These are phyloP conservation scores for Cryptocephalus moraei DNA, from an alignment of 2,888 invertebrate species.

Conservation along the genomic window DNA sequence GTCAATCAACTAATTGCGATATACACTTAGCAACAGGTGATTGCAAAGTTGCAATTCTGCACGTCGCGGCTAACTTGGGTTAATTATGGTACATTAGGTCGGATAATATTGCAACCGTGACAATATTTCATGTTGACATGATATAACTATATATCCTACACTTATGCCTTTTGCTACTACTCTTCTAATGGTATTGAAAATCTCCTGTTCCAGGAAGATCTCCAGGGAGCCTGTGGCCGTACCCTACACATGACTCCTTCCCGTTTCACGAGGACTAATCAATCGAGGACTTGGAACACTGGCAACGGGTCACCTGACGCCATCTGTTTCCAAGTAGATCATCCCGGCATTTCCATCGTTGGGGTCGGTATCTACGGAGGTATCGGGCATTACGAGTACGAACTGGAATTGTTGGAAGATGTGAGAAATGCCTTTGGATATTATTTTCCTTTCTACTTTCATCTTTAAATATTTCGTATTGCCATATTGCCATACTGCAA, in stretches of 20 bases:
- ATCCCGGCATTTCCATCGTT: constrained; percentile 76
- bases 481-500: too few species aligned
- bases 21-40: too few species aligned
- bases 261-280: constrained; percentile 82
- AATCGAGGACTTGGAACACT: constrained; percentile 90
- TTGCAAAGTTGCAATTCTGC: too few species aligned
- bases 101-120: too few species aligned
- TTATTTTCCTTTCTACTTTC: background rate
- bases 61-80: too few species aligned
- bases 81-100: too few species aligned
- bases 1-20: too few species aligned
- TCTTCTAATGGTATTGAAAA: too few species aligned
- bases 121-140: too few species aligned
- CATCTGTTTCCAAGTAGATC: constrained; percentile 87
- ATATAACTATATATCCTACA: too few species aligned
- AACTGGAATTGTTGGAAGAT: constrained; percentile 78
- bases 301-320: constrained; percentile 96
- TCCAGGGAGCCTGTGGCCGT: constrained; percentile 62
- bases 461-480: background rate
- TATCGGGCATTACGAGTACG: constrained; percentile 80
- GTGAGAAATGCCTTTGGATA: constrained; percentile 35
- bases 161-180: too few species aligned
- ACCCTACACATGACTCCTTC: constrained; percentile 79
- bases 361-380: constrained; percentile 89
- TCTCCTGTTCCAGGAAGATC: constrained; percentile 45